Conservation (phyloP, 2,113 vertebrate species). For the Saimiri boliviensis region DNA sequence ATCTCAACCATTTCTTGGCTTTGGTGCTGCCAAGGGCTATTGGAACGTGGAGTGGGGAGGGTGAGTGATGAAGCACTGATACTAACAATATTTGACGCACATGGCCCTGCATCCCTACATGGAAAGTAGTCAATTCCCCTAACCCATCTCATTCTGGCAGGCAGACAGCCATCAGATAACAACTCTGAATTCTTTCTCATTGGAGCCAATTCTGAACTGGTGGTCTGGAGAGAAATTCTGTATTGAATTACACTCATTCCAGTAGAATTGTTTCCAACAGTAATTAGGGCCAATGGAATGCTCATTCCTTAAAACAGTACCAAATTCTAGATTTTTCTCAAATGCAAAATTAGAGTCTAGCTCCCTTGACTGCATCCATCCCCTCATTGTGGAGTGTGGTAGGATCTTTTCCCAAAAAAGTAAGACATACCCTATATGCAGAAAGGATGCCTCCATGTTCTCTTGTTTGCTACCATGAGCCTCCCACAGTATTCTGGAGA, state of each 20-base stretch:
- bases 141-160: slow-evolving; percentile 24
- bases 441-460: not conserved
- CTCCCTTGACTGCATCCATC: not conserved
- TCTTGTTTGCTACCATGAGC: not conserved
- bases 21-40: not conserved
- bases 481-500: not conserved
- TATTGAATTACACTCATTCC: slow-evolving; percentile 69
- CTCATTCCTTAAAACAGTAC: slow-evolving; percentile 23
- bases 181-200: slow-evolving; percentile 59
- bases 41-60: not conserved
- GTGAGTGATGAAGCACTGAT: not conserved
- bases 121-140: not conserved
- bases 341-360: slow-evolving; percentile 35
- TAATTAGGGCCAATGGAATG: slow-evolving; percentile 50
- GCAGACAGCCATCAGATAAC: slow-evolving; percentile 49
- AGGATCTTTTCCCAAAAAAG: not conserved
- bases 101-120: not conserved
- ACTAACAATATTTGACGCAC: not conserved
- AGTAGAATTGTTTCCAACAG: slow-evolving; percentile 56
- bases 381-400: not conserved
- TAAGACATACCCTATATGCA: not conserved
- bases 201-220: slow-evolving; percentile 68
- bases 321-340: slow-evolving; percentile 46
- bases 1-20: slow-evolving; percentile 47
- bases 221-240: slow-evolving; percentile 69